Evolutionary conservation across 2,113 vertebrate species (phyloP).

Genomic region (Anhinga rufa): DNA sequence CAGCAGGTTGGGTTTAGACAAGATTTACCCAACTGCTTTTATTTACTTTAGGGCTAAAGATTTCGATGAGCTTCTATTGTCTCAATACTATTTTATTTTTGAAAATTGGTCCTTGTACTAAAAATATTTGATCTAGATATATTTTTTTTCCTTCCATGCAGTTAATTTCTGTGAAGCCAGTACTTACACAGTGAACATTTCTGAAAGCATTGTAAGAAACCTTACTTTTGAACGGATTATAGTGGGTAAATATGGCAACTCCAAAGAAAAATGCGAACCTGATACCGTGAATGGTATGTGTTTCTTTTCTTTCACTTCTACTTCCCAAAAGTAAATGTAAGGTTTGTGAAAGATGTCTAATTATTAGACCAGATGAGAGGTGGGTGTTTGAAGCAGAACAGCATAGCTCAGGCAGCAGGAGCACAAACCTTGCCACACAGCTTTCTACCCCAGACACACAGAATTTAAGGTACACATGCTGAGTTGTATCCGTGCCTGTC

Average conservation of each 20-base stretch:
- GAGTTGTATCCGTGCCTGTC: accelerated
- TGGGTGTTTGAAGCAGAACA: background rate
- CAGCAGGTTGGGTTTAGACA: background rate
- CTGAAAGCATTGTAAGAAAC: background rate
- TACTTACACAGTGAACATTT: background rate
- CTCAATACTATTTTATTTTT: background rate
- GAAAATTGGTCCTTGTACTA: background rate
- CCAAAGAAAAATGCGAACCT: background rate
- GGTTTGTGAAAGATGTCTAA: background rate
- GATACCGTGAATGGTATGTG: conserved; percentile 32
- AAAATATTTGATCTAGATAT: background rate
- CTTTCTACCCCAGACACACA: background rate
- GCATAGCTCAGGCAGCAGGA: background rate
- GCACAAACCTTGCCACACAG: background rate
- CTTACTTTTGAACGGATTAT: conserved; percentile 43
- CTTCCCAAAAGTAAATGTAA: background rate
- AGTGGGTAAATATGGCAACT: conserved; percentile 34
- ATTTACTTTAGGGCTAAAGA: background rate
- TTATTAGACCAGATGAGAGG: background rate
- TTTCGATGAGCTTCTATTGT: background rate
- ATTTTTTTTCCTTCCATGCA: background rate
- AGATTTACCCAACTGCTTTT: background rate
- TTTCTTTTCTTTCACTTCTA: background rate
- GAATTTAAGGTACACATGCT: background rate
- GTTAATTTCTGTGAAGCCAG: conserved; percentile 62